Conservation (phyloP, 2,113 vertebrate genomes). For the Ceyx cyanopectus region DNA sequence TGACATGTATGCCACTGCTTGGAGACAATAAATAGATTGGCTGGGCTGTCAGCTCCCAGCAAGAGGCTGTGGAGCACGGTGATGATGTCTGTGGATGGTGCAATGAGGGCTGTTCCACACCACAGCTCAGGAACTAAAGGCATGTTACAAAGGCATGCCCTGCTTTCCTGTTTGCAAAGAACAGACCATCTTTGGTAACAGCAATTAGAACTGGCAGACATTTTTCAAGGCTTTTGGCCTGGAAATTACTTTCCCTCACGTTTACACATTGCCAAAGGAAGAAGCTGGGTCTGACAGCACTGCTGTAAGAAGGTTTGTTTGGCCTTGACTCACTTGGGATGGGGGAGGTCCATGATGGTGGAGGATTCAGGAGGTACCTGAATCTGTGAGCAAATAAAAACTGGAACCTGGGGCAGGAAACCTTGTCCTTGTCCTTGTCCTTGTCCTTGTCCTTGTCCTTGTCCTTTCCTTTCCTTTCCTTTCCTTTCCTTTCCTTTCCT, state of each 20-base stretch:
- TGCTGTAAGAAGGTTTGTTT: background rate
- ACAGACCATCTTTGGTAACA: background rate
- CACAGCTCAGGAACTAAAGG: background rate
- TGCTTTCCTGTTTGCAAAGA: background rate
- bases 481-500: too few species aligned
- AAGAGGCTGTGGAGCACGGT: background rate
- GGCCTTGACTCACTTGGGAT: accelerated
- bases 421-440: too few species aligned
- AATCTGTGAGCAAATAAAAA: background rate
- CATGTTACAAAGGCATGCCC: background rate
- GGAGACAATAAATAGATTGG: background rate
- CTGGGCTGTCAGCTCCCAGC: too few species aligned
- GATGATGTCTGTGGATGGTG: background rate
- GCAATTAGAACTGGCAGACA: background rate
- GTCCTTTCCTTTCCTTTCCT: too few species aligned
- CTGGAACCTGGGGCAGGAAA: background rate
- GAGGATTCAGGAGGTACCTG: background rate
- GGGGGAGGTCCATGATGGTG: accelerated
- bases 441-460: too few species aligned
- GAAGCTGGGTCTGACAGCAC: accelerated
- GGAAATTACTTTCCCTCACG: background rate
- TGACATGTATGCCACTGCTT: background rate
- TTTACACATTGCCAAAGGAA: background rate
- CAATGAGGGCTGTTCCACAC: background rate
- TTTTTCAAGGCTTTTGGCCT: background rate